phyloP scores from a whole-genome alignment of 2,113 vertebrate genomes.

The Odobenus rosmarus region DNA sequence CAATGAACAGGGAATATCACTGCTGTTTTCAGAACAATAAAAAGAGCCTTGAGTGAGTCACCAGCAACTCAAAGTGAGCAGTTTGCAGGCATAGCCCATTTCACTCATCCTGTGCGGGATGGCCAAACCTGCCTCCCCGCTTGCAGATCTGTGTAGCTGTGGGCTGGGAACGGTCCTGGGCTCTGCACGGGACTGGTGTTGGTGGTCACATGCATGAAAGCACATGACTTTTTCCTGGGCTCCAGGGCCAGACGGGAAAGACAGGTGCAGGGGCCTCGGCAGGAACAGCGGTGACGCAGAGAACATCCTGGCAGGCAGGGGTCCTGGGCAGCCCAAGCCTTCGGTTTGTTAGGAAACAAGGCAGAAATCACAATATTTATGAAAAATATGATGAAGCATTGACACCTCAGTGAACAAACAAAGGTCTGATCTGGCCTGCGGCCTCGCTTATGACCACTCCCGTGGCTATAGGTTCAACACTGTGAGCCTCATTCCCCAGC shows the following conservation, averaged over 20 bases:
- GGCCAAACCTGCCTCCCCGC: too few species aligned
- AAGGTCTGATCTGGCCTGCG: accelerated
- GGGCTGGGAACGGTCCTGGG: accelerated
- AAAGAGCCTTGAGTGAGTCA: not conserved
- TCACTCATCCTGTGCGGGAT: accelerated
- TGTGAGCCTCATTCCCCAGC: accelerated
- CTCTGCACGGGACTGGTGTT: accelerated
- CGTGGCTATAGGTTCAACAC: accelerated
- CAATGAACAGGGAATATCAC: not conserved
- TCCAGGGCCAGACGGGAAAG: accelerated
- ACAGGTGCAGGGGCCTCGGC: accelerated
- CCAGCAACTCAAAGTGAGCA: accelerated
- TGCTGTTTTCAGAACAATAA: not conserved
- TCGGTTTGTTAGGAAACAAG: not conserved
- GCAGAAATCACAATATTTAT: not conserved
- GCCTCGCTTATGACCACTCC: not conserved
- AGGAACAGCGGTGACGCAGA: accelerated
- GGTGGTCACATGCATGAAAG: accelerated
- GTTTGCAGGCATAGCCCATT: not conserved
- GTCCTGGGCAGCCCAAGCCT: not conserved
- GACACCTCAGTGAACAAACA: not conserved
- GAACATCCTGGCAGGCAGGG: accelerated
- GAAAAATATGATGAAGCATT: not conserved
- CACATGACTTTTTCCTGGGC: not conserved
- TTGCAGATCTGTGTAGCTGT: accelerated